Evolutionary conservation across 2,113 vertebrate genomes (phyloP).

Genomic region (Zosterops japonicus): DNA sequence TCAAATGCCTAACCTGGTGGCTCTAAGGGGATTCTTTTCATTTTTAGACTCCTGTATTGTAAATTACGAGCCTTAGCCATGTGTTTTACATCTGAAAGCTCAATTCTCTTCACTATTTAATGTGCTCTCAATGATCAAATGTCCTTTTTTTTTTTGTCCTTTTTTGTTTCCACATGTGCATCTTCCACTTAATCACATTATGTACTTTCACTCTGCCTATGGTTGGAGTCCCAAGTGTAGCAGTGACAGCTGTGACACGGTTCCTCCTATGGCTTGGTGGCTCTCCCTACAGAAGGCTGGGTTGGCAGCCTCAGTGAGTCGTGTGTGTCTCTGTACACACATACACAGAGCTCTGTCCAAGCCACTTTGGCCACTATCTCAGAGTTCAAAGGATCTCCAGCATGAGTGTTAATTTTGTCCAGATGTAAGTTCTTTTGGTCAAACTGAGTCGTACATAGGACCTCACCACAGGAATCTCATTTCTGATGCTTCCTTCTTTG

Average conservation of each 20-base stretch:
- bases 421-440: conserved; percentile 51
- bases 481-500: conserved; percentile 23
- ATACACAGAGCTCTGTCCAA: not conserved
- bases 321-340: not conserved
- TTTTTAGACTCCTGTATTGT: conserved; percentile 17
- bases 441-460: not conserved
- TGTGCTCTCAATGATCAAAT: not conserved
- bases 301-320: not conserved
- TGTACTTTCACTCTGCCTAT: not conserved
- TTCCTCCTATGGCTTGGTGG: not conserved
- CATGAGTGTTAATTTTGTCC: conserved; percentile 45
- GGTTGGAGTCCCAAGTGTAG: not conserved
- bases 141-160: not conserved
- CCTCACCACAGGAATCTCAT: conserved; percentile 47
- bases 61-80: not conserved
- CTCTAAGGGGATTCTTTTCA: conserved; percentile 25
- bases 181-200: not conserved
- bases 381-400: conserved; percentile 35
- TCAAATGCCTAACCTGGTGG: conserved; percentile 12
- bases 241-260: not conserved
- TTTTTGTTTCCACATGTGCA: not conserved
- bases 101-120: not conserved
- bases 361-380: conserved; percentile 18
- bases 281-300: not conserved
- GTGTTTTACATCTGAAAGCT: conserved; percentile 31